phyloP scores from a whole-genome alignment of 2,113 vertebrate genomes.

The Probosciger aterrimus region DNA sequence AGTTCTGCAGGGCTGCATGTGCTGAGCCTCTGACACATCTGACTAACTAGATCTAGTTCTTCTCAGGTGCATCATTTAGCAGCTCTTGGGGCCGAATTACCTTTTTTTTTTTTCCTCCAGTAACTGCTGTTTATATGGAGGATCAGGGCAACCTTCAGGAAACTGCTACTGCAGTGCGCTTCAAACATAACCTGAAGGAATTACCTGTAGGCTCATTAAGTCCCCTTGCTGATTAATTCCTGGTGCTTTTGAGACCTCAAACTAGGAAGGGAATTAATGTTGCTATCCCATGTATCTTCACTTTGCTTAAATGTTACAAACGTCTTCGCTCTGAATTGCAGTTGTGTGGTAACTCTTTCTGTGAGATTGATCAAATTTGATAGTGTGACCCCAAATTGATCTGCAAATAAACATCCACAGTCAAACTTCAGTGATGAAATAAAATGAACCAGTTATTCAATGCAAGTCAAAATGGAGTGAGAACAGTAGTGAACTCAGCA shows the following conservation, averaged over 20 bases:
- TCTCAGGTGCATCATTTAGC: neutral
- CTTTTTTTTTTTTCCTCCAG: neutral
- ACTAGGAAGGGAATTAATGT: neutral
- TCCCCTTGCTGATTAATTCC: neutral
- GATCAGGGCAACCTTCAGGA: neutral
- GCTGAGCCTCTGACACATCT: neutral
- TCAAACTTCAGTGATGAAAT: neutral
- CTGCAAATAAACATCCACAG: neutral
- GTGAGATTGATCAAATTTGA: neutral
- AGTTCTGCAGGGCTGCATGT: neutral
- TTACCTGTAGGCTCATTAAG: neutral
- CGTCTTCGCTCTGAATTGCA: neutral
- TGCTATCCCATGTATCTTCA: neutral
- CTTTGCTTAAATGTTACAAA: neutral
- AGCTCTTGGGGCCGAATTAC: neutral
- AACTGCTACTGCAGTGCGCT: neutral
- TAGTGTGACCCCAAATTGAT: neutral
- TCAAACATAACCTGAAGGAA: conserved; percentile 3
- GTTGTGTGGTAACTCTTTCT: neutral
- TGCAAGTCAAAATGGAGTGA: neutral
- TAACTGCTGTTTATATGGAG: neutral
- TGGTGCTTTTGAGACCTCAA: neutral
- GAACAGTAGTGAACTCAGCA: neutral
- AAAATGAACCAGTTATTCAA: neutral
- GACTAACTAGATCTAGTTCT: neutral